Evolutionary conservation across 1,140 invertebrate genomes (phyloP), one percentile per base, ranked within the genome.

Genomic region (Zaprionus lachaisei): DNA sequence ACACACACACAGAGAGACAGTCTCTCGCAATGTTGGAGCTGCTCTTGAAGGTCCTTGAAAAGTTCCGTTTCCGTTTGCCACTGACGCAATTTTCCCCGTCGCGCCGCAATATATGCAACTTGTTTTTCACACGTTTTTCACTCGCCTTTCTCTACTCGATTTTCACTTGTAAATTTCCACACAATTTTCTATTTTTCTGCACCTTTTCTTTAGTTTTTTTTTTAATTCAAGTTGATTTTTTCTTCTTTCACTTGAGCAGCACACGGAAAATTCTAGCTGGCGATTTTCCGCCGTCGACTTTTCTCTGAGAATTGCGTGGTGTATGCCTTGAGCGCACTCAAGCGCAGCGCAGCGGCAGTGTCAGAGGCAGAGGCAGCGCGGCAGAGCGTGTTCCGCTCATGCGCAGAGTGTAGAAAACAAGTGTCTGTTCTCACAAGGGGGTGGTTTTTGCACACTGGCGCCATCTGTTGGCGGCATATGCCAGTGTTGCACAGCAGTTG

Each of bases 21-120:
- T 34, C 44, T 51, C 49, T 51, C 22, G 9, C 28, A 31, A 31
- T 31, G 28, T 31, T 47, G 38, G 41, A 55, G 68, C 77, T 26
- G 76, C 58, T 72, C 70, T 77, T 73, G 61, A 77, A 78, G 73
- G 86, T 91, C 85, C 85, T 90, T 89, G 85, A 86, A 91, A 83
- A 86, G 65, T 57, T 71, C 65, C 74, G 78, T 68, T 70, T 64
- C 31, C 31, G 31, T 41, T 41, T 41, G 15, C 7, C 57, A 66
- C 55, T 66, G 31, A 55, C 60, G 62, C 28, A 55, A 38, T 55
- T 56, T 44, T 12, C 37, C 31, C 14, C 20, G 4, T 5, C 11
- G 57, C 28, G 12, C 37, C 14, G 51, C 51, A 34, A 26, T 72
- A 14, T 26, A 56, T 56, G 64, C 37, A 56, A 31, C n/a, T 41